Evolutionary conservation across 2,113 vertebrate genomes (phyloP), one percentile per base, ranked within the genome.

Genomic region (Phycodurus eques): DNA sequence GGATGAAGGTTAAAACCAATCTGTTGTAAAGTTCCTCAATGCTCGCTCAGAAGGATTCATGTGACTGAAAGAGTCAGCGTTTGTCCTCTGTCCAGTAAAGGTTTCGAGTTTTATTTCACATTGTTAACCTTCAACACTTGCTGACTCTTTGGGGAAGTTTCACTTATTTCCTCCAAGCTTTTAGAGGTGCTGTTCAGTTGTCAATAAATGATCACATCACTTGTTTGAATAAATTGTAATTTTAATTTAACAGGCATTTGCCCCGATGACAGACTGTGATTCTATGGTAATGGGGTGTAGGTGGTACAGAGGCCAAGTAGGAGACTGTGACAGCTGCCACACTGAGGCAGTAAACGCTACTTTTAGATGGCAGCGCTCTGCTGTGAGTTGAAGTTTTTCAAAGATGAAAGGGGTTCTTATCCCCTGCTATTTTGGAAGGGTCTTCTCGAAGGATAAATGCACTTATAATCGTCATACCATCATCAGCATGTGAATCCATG

Each of bases 281-380:
- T 76, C 72, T 39, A 2, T 75, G 72, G 73, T 76, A 79, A 77
- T 68, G 72, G 74, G 73, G 43, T 67, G 57, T 71, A 86, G 66
- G 56, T 70, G 72, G 60, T 54, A 63, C 66, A 49, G 46, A 70
- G 71, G 72, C 70, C 59, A 73, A 73, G 13, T 49, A 62, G 67
- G 76, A 78, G 63, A 67, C 51, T 63, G 44, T 66, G 44, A 56
- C 31, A 27, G n/a, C n/a, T 66, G 65, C 65, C 65, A 68, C 46
- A 35, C 17, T 61, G 67, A 71, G 82, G 71, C 85, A 85, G 67
- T 88, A 77, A 67, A 80, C 86, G 49, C 75, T 33, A 74, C 90
- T 92, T 90, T 83, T 90, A 93, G 93, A 91, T 92, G 92, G 93
- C 86, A 86, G 79, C 84, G 91, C 84, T 92, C 88, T 94, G 86